phyloP scores from a whole-genome alignment of 2,113 vertebrate species.

The Corythornis cristatus region DNA sequence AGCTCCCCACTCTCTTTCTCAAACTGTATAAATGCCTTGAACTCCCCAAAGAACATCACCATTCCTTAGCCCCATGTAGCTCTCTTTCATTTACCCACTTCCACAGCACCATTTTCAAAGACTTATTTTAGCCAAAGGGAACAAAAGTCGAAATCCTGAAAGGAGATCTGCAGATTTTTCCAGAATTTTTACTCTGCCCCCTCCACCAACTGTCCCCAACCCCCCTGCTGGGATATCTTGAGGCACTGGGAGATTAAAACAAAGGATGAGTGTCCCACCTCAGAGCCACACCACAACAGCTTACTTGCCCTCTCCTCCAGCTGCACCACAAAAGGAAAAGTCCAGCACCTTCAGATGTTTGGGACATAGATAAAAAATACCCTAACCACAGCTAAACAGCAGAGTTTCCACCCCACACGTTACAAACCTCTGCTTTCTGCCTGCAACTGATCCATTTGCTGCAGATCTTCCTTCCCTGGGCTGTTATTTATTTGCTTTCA shows the following conservation, averaged over 20 bases:
- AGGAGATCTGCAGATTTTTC: conserved; percentile 65
- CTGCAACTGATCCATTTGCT: not conserved
- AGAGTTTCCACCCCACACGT: not conserved
- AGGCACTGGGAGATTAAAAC: conserved; percentile 67
- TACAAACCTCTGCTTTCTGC: not conserved
- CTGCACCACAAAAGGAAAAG: conserved; percentile 50
- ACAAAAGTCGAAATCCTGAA: conserved; percentile 73
- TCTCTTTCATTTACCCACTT: conserved; percentile 74
- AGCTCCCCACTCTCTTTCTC: conserved; percentile 58
- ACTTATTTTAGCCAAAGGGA: conserved; percentile 70
- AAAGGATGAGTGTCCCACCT: not conserved
- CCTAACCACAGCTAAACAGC: too few relatives aligned
- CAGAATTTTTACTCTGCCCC: conserved; percentile 57
- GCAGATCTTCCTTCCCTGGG: not conserved
- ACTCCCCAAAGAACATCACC: conserved; percentile 67
- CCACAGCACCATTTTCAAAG: conserved; percentile 72
- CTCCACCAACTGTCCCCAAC: conserved; percentile 58
- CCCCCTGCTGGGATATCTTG: conserved; percentile 32
- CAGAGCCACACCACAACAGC: conserved; percentile 9
- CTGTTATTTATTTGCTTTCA: conserved; percentile 34
- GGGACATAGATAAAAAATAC: too few relatives aligned
- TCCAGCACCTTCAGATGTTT: conserved; percentile 12
- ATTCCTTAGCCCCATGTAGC: conserved; percentile 66
- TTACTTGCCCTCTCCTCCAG: not conserved
- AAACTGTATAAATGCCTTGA: conserved; percentile 70